Base-by-base conservation (phyloP, 2,888 invertebrate species). In the Hofmannophila pseudospretella region DNA sequence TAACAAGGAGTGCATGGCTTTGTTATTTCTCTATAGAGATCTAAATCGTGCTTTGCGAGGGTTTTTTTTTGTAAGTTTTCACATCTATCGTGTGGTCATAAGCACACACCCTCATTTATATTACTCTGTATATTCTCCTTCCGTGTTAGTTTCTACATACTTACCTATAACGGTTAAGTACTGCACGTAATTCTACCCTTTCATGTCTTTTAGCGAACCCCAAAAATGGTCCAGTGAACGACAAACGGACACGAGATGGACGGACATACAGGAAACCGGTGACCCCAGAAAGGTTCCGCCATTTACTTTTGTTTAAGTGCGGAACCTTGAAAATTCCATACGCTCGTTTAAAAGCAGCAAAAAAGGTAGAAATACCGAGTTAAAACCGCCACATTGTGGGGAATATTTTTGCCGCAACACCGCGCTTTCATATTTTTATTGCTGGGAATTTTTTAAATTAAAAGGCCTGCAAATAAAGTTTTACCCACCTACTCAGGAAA, bases 241-340 rank as follows among this genome's bases (percentile, higher is more conserved):
- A 27, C 27, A 27, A 27, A 27, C 27, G 27, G 27, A 27, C 27
- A 10, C 3, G 10, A 27, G 4, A 11, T 7, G 29, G 3, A 3
- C 3, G 8, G 7, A 31, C 16, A 12, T 8, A n/a, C 23, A 23
- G 23, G 20, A 38, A 33, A 38, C 34, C 23, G 19, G 22, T 20
- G 25, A 23, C 9, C 34, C 23, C 23, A 23, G 13, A 20, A 38
- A 34, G 31, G 28, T 26, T 25, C 23, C 28, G 23, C 5, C 26
- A 34, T 30, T 34, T 30, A 34, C 34, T 27, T 16, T 34, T 34
- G 13, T 11, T 16, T 19, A 28, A 14, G n/a, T 10, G 25, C 25
- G 30, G 30, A 25, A 36, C 28, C 33, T 33, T 14, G 11, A 36
- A 35, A 36, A 40, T 36, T 12, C 30, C 33, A 39, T 22, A 11